These are phyloP conservation scores for Orgyia antiqua DNA, from an alignment of 2,888 invertebrate genomes.

Conservation along the genomic window DNA sequence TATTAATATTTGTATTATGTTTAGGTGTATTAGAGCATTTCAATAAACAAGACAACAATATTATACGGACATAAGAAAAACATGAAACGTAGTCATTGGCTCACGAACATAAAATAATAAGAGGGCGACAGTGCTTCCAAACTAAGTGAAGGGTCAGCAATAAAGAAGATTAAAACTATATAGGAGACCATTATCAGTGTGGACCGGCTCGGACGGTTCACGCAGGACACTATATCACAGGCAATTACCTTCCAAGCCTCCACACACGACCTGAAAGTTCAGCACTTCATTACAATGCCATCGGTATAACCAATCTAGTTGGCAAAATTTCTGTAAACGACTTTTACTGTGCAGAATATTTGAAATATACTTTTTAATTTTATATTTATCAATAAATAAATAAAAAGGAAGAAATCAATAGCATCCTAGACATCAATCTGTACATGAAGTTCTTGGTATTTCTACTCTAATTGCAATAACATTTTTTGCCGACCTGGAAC, in stretches of 20 bases:
- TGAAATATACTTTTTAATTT: too few relatives aligned
- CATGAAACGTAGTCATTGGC: slow-evolving; percentile 16
- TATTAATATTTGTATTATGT: too few relatives aligned
- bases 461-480: too few relatives aligned
- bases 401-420: too few relatives aligned
- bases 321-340: slow-evolving; percentile 30
- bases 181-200: slow-evolving; percentile 49
- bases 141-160: slow-evolving; percentile 54
- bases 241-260: slow-evolving; percentile 47
- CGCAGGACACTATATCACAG: slow-evolving; percentile 54
- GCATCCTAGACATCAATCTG: too few relatives aligned
- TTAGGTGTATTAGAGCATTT: too few relatives aligned
- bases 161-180: slow-evolving; percentile 73
- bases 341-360: too few relatives aligned
- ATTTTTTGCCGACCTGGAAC: too few relatives aligned
- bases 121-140: slow-evolving; percentile 38
- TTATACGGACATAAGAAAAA: slow-evolving; percentile 7
- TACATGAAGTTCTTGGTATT: too few relatives aligned
- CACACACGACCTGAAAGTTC: slow-evolving; percentile 69
- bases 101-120: slow-evolving; percentile 36
- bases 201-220: slow-evolving; percentile 36
- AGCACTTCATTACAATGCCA: slow-evolving; percentile 64
- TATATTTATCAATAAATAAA: too few relatives aligned
- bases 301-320: slow-evolving; percentile 47
- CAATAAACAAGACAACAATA: too few relatives aligned